Evolutionary conservation across 2,113 vertebrate species (phyloP), one percentile per base, ranked within the genome.

Genomic region (Salvator merianae): DNA sequence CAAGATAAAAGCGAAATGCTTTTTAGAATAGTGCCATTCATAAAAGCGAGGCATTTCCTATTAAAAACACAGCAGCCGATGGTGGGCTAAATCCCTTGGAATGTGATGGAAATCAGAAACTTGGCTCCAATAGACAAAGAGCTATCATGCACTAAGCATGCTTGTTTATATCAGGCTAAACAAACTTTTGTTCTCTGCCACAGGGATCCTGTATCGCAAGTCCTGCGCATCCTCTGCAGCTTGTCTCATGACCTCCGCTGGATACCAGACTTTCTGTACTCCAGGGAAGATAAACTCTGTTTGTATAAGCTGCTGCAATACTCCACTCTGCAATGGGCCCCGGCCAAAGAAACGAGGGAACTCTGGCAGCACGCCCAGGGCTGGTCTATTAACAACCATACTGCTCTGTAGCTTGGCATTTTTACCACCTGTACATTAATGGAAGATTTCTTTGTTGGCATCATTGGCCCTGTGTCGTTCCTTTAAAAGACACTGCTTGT

Each of bases 281-380:
- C 97, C 97, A 0, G 98, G 98, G 86, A 97, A 96, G 94, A 94
- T 99, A 88, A 98, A 99, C 97, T 99, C 98, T 0, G 98, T 99
- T 38, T 99, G 99, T 88, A 99, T 99, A 96, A 98, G 97, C 94
- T 99, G 99, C 96, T 99, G 99, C 93, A 99, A 97, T 96, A 99
- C 97, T 0, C 97, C 98, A 0, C 98, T 99, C 86, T 99, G 98
- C 96, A 99, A 99, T 0, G 98, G 99, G 71, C 98, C 98, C 16
- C 94, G 97, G 65, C 96, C 96, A 38, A 97, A 95, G 95, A 98
- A 96, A 94, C 95, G 97, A 1, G 96, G 97, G 3, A 91, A 87
- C 36, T 91, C 93, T 0, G 89, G 83, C 0, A 81, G 84, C 0
- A 40, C 74, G 59, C 91, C 1, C 0, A 91, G 66, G 63, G 86